Evolutionary conservation across 1,140 invertebrate genomes (phyloP), one percentile per base, ranked within the genome.

Genomic region (Drosophila oshimai): DNA sequence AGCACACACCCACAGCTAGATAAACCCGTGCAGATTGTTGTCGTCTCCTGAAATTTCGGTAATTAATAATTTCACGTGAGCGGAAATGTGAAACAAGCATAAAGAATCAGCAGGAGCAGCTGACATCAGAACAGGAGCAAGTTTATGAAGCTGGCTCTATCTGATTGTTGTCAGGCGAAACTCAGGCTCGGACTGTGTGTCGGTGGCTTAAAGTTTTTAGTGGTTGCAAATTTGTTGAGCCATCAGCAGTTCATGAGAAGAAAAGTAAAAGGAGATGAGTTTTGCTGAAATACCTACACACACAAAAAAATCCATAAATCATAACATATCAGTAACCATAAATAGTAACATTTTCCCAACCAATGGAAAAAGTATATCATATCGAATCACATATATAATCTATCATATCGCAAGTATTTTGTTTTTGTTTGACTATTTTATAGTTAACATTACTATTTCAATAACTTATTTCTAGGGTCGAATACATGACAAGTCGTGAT

Each of bases 1-100:
- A 15, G 12, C 28, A 50, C 22, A 29, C 31, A 49, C 54, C 49
- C 24, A 44, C 51, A 69, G 22, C 17, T 18, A 33, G 24, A 22
- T 29, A 29, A 46, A 50, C 47, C 10, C 4, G 10, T 15, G 20
- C 44, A 39, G 24, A 67, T 44, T 36, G 22, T 44, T 42, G 18
- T 22, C 70, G 53, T 50, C 29, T 31, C 31, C 28, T 55, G 80
- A 78, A 84, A 64, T 87, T 84, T 84, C 65, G 80, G 81, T 80
- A 80, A 84, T 84, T 84, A 84, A 84, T 87, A 86, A 80, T 71
- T 86, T 80, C 67, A 86, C 60, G 55, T 68, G 64, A 87, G 72
- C 80, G 80, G 80, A 87, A 86, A 81, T 81, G 71, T 87, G 81
- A 87, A 49, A 65, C 61, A 65, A 62, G 33, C 62, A 47, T 65